Base-by-base conservation (phyloP, 1,140 invertebrate genomes). In the Kradibia gibbosae region DNA sequence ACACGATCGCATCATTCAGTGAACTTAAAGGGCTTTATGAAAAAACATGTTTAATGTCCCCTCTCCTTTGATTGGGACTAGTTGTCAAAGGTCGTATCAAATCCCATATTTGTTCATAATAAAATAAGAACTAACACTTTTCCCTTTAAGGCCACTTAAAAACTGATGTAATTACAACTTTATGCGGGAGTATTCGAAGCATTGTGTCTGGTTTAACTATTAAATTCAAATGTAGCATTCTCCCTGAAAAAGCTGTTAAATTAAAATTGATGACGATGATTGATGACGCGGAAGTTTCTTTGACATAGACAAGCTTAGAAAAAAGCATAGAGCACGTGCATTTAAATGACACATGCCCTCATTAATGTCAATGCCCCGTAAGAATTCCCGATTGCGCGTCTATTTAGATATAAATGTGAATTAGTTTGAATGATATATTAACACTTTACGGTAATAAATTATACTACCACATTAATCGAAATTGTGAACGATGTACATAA, bases 191-290 rank as follows among this genome's bases (percentile, higher is more conserved):
- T 25, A 60, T 31, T 42, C 15, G 42, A 17, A 8, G 13, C 34
- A 25, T 39, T 65, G 15, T 10, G 48, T 48, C 5, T 20, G 31
- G n/a, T 20, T 7, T 28, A 8, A 31, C 55, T 62, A 42, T 53
- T 67, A 48, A 39, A 80, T 80, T 80, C 72, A 50, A 55, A 72
- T 22, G 3, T 10, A 7, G 13, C 34, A 34, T 67, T 65, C 25
- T 20, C 62, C 34, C 5, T 13, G 13, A n/a, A 22, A 15, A 25
- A 8, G 31, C 55, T 62, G 28, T 53, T 67, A 48, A 50, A 80
- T 80, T 80, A 80, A 67, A 55, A 80, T 80, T 72, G 53, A 80
- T 71, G 78, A 60, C 22, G 53, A 20, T 53, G 36, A 80, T 80
- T 60, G 39, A 36, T 28, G 34, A 53, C 25, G n/a, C 65, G 67